A percentile compares a stretch with the other conserved stretches of the same genome.
These are phyloP conservation scores for Drosophila flavopinicola DNA, from an alignment of 2,888 invertebrate species.

Conservation along the genomic window DNA sequence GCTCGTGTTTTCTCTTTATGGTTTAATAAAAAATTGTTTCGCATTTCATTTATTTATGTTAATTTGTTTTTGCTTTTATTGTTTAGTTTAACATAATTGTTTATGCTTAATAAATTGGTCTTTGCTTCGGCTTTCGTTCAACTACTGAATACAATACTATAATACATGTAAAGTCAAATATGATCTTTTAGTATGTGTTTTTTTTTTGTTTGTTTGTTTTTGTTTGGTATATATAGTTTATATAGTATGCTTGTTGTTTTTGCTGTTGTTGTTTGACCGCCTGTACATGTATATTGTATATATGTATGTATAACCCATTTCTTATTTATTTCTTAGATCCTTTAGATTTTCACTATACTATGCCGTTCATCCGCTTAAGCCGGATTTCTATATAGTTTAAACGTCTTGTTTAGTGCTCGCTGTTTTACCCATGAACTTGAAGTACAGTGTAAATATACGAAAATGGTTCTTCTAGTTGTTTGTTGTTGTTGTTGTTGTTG, in stretches of 20 bases:
- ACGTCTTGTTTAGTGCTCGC: slow-evolving; percentile 21
- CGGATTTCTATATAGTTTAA: slow-evolving; percentile 31
- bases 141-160: slow-evolving; percentile 71
- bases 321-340: slow-evolving; percentile 21
- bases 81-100: slow-evolving; percentile 72
- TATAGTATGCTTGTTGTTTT: slow-evolving; percentile 33
- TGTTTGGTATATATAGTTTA: slow-evolving; percentile 38
- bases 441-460: slow-evolving; percentile 53
- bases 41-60: slow-evolving; percentile 18
- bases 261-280: slow-evolving; percentile 43
- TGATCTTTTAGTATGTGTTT: slow-evolving; percentile 49
- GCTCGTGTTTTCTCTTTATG: slow-evolving; percentile 21
- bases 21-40: slow-evolving; percentile 71
- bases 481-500: slow-evolving; percentile 14
- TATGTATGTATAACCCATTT: slow-evolving; percentile 28
- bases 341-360: slow-evolving; percentile 25
- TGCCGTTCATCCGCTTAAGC: slow-evolving; percentile 22
- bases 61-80: slow-evolving; percentile 32
- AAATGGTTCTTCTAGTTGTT: slow-evolving; percentile 33
- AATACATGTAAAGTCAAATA: slow-evolving; percentile 78
- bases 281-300: slow-evolving; percentile 47
- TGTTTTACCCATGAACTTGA: slow-evolving; percentile 12
- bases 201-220: slow-evolving; percentile 12
- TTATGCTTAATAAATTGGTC: slow-evolving; percentile 75
- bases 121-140: slow-evolving; percentile 77